Percentiles rank a stretch among this genome's conserved stretches.
Evolutionary conservation across 2,888 invertebrate genomes (phyloP).

Genomic region (Tortricodes alternella): DNA sequence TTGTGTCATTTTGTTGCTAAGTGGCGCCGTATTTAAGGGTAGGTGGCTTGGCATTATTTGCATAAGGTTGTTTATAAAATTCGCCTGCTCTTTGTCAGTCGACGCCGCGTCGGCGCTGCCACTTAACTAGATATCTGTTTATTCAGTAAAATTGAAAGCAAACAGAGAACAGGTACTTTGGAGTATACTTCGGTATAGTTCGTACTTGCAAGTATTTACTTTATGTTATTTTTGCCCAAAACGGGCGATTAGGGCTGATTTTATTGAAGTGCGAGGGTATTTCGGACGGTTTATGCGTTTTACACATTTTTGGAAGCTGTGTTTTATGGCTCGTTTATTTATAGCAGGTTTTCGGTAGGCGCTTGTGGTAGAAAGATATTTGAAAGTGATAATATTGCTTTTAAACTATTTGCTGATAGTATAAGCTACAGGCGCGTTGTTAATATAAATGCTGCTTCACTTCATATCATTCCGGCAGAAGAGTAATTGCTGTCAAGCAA

Average conservation of each 20-base stretch:
- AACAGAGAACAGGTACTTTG: conserved; percentile 20
- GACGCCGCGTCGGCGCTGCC: conserved; percentile 40
- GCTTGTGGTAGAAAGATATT: neutral
- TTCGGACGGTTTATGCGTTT: conserved; percentile 20
- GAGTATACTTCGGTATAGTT: conserved; percentile 22
- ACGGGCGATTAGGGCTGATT: conserved; percentile 1
- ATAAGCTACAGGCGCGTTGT: no score
- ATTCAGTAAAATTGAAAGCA: conserved; percentile 31
- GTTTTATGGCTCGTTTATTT: conserved; percentile 16
- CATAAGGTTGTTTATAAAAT: conserved; percentile 57
- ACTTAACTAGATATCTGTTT: conserved; percentile 45
- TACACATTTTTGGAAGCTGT: conserved; percentile 7
- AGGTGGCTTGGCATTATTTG: conserved; percentile 48
- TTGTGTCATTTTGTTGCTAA: conserved; percentile 3
- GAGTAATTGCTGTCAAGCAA: no score
- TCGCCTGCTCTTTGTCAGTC: conserved; percentile 44
- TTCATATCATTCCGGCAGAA: no score
- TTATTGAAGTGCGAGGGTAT: conserved; percentile 23
- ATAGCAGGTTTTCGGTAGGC: neutral
- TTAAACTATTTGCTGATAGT: no score
- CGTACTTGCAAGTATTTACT: conserved; percentile 23
- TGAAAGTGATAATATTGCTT: no score
- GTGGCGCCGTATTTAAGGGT: conserved; percentile 40
- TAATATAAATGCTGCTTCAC: no score
- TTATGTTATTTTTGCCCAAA: conserved; percentile 25